These are phyloP conservation scores for Mylabris phalerata DNA, from an alignment of 1,140 invertebrate species.

Conservation along the genomic window DNA sequence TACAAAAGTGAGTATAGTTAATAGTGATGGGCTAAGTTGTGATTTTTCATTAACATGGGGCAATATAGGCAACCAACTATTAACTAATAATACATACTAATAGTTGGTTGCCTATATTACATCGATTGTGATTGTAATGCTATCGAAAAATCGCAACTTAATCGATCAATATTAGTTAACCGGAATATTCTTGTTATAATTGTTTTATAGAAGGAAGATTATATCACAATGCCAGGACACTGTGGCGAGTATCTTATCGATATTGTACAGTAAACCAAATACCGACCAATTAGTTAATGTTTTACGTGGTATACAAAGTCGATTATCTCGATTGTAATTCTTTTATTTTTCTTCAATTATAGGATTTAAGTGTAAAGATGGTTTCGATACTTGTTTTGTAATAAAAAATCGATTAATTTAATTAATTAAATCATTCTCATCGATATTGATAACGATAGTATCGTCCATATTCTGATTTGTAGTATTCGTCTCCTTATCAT, in stretches of 20 bases:
- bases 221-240: constrained; percentile 60
- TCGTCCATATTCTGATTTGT: not conserved
- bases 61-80: too few species aligned
- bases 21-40: not conserved
- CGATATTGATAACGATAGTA: not conserved
- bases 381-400: constrained; percentile 1
- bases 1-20: constrained; percentile 45
- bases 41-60: not conserved
- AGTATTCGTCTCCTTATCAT: not conserved
- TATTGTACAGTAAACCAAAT: constrained; percentile 60
- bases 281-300: constrained; percentile 48
- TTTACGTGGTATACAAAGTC: constrained; percentile 47
- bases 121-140: too few species aligned
- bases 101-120: too few species aligned
- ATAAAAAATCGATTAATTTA: constrained; percentile 2
- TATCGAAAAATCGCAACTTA: too few species aligned
- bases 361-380: not conserved
- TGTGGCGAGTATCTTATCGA: constrained; percentile 57
- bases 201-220: constrained; percentile 49
- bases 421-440: not conserved
- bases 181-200: not conserved
- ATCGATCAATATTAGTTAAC: too few species aligned
- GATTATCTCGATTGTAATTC: constrained; percentile 27
- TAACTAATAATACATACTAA: too few species aligned
- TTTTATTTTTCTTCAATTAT: not conserved